Base-by-base conservation (phyloP, 1,140 invertebrate genomes). In the Drosophila azteca region DNA sequence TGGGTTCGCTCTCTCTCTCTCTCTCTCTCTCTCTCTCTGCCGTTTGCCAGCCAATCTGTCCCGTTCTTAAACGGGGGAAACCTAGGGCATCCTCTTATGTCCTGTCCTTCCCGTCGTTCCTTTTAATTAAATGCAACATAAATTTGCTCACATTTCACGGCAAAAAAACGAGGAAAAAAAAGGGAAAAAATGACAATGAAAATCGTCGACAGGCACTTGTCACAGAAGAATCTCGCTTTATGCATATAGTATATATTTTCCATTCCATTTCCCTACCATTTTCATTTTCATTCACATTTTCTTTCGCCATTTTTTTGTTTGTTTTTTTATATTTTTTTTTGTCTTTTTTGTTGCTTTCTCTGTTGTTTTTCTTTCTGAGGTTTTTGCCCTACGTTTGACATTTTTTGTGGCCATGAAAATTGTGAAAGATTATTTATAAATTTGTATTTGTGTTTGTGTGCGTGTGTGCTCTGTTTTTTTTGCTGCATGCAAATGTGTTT, bases 321-420 rank as follows among this genome's bases (percentile, higher is more conserved):
- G 22, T 45, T 15, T 46, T 29, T 48, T 15, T 29, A 0, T 43
- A 1, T 49, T 24, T 31, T 54, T 52, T 55, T n/a, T n/a, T n/a
- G n/a, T n/a, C n/a, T n/a, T n/a, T n/a, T n/a, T n/a, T n/a, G n/a
- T n/a, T n/a, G n/a, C n/a, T n/a, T n/a, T n/a, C n/a, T n/a, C n/a
- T 17, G 45, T 55, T 57, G 15, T 45, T 41, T 69, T 49, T 29
- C 8, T 49, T 41, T 35, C 64, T 7, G 66, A 58, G 67, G 64
- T 70, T 70, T 69, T 70, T 69, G 55, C 55, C 72, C 72, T 69
- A 58, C 64, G 67, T 44, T 50, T 50, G 67, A 53, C 65, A 31
- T 43, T 45, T 76, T 76, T 72, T 69, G 74, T 87, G 83, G 82
- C 82, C 80, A 82, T 87, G 82, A 87, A 87, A 82, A 87, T 55